phyloP scores from a whole-genome alignment of 2,113 vertebrate species.

The Trogon melanurus region DNA sequence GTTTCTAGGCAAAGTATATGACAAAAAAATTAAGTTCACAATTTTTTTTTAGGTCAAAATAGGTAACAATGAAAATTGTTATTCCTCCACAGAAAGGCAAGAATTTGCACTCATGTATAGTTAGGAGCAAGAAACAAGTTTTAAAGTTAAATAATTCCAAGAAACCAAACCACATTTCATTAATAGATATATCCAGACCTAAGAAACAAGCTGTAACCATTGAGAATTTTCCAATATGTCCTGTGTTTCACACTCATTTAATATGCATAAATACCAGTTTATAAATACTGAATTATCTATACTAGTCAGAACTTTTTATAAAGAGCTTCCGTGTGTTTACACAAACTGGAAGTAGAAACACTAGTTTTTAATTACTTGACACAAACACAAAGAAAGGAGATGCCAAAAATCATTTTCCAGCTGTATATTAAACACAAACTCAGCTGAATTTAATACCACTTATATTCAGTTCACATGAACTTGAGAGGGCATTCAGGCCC shows the following conservation, averaged over 20 bases:
- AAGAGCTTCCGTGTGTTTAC: not conserved
- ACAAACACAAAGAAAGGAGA: not conserved
- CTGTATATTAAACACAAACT: not conserved
- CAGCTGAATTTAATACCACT: not conserved
- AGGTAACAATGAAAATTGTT: accelerated
- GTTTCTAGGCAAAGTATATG: not conserved
- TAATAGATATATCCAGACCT: not conserved
- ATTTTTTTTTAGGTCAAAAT: not conserved
- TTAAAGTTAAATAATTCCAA: not conserved
- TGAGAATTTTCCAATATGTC: not conserved
- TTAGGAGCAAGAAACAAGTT: not conserved
- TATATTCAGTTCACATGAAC: not conserved
- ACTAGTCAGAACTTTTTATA: not conserved
- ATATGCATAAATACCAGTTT: not conserved
- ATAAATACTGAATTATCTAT: not conserved
- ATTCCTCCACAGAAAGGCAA: not conserved
- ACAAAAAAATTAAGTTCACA: not conserved
- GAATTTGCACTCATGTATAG: not conserved
- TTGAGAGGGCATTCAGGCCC: not conserved
- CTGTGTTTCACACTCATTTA: not conserved
- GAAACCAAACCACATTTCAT: not conserved
- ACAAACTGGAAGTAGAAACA: not conserved
- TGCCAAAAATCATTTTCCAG: not conserved
- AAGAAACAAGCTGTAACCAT: not conserved
- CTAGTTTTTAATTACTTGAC: not conserved